Conservation (phyloP, 1,140 invertebrate genomes). For the Drosophila hydei region DNA sequence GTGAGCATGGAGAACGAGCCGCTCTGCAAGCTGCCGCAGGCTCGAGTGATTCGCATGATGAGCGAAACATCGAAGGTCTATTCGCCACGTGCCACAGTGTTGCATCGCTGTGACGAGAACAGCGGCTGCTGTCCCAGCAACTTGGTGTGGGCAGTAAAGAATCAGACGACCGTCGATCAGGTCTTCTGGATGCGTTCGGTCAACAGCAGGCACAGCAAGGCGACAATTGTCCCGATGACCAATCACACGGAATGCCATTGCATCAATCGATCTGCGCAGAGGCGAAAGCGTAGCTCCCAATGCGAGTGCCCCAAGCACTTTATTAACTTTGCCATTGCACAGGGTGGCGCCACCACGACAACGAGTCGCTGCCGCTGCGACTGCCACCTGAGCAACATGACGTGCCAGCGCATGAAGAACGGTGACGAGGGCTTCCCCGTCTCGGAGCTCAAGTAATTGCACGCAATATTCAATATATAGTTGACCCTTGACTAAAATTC, state of each 20-base stretch:
- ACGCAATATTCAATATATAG: not conserved
- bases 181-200: constrained; percentile 42
- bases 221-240: constrained; percentile 29
- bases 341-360: constrained; percentile 2
- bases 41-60: constrained; percentile 51
- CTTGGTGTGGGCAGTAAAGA: constrained; percentile 85
- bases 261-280: constrained; percentile 36
- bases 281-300: constrained; percentile 59
- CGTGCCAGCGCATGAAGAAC: constrained; percentile 73
- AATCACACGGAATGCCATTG: constrained; percentile 79
- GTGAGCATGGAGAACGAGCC: constrained; percentile 21
- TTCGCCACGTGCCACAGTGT: constrained; percentile 88
- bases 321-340: constrained; percentile 46
- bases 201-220: not conserved
- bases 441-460: constrained; percentile 65
- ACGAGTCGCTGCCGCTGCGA: constrained; percentile 63
- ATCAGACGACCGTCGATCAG: constrained; percentile 47
- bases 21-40: constrained; percentile 46
- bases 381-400: constrained; percentile 63
- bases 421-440: constrained; percentile 77
- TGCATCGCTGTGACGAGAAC: constrained; percentile 89
- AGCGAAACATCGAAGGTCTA: constrained; percentile 86
- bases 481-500: not conserved
- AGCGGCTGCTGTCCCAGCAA: constrained; percentile 89
- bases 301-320: constrained; percentile 75